These are phyloP conservation scores for Drosophila vallismaia DNA, from an alignment of 2,888 invertebrate genomes.

Conservation along the genomic window DNA sequence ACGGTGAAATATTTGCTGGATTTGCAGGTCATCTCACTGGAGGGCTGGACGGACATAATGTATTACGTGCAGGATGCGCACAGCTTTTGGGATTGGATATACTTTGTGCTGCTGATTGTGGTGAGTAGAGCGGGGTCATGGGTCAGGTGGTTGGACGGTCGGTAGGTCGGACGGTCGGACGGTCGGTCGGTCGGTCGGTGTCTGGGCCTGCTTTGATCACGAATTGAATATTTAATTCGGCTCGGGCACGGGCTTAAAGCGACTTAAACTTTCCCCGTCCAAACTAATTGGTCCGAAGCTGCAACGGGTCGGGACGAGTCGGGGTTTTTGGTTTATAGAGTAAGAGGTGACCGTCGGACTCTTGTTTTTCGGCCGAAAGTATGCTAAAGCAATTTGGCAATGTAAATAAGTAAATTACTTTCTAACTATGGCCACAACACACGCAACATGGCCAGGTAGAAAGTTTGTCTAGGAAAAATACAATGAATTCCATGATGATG, in stretches of 20 bases:
- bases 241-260: slow-evolving; percentile 8
- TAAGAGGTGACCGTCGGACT: neutral
- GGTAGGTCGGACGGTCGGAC: too few relatives aligned
- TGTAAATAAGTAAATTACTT: slow-evolving; percentile 69
- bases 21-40: slow-evolving; percentile 97
- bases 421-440: slow-evolving; percentile 35
- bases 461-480: slow-evolving; percentile 49
- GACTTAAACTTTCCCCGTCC: neutral
- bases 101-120: slow-evolving; percentile 99
- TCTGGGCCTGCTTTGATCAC: slow-evolving; percentile 34
- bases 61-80: slow-evolving; percentile 99
- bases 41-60: slow-evolving; percentile 99
- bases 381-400: slow-evolving; percentile 59
- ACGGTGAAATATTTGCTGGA: slow-evolving; percentile 42
- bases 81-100: slow-evolving; percentile 99
- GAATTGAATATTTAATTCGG: slow-evolving; percentile 36
- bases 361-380: slow-evolving; percentile 7
- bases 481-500: slow-evolving; percentile 28
- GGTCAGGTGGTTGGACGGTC: neutral
- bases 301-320: too few relatives aligned
- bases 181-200: neutral
- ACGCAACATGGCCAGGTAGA: slow-evolving; percentile 31
- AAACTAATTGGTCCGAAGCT: slow-evolving; percentile 25
- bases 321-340: too few relatives aligned
- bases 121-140: slow-evolving; percentile 87